These are phyloP conservation scores for Trichopoda pennipes DNA, from an alignment of 2,888 invertebrate genomes.

Conservation along the genomic window DNA sequence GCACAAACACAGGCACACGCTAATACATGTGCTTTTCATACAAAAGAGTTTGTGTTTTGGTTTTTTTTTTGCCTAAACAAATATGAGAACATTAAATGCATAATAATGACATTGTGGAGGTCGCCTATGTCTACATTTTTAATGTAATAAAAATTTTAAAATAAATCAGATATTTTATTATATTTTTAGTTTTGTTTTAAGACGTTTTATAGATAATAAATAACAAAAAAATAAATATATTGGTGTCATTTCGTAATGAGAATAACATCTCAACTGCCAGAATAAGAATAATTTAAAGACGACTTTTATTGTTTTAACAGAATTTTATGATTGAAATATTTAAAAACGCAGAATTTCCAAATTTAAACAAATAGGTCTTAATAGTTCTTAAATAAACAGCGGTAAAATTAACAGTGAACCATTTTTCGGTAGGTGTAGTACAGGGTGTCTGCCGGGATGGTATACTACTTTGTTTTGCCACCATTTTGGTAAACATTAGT, in stretches of 20 bases:
- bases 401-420: no score
- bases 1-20: background rate
- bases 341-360: no score
- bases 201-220: background rate
- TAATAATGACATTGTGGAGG: constrained; percentile 68
- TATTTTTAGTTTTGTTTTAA: constrained; percentile 1
- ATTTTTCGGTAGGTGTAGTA: no score
- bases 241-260: background rate
- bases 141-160: constrained; percentile 25
- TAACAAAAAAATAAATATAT: background rate
- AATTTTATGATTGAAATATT: no score
- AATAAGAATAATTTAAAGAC: no score
- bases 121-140: constrained; percentile 49
- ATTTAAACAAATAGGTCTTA: no score
- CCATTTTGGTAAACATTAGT: no score
- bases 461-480: no score
- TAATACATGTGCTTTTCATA: constrained; percentile 1
- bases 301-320: no score
- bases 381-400: no score
- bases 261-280: background rate
- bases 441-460: no score
- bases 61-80: constrained; percentile 8
- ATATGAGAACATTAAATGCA: constrained; percentile 34
- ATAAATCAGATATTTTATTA: constrained; percentile 8
- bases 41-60: background rate